Evolutionary conservation across 2,888 invertebrate species (phyloP).

Genomic region (Chouioia cunea): DNA sequence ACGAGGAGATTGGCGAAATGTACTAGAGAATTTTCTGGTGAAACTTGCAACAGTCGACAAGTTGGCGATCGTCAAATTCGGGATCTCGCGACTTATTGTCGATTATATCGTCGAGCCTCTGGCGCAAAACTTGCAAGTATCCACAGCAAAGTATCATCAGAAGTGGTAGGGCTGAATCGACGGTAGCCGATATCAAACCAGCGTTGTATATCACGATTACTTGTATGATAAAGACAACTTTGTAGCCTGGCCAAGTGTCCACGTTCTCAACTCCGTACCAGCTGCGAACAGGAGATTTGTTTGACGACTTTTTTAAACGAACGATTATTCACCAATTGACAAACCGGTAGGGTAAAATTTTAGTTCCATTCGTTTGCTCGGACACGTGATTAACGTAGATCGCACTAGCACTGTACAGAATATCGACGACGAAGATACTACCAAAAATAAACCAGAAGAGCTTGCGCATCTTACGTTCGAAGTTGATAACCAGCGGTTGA

Average conservation of each 20-base stretch:
- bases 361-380: too few species aligned
- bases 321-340: too few species aligned
- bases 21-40: constrained; percentile 1
- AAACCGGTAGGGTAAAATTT: too few species aligned
- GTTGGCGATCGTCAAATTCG: neutral
- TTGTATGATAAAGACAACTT: neutral
- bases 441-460: too few species aligned
- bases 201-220: neutral
- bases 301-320: too few species aligned
- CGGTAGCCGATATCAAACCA: neutral
- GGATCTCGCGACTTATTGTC: too few species aligned
- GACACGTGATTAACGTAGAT: too few species aligned
- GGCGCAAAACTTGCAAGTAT: neutral
- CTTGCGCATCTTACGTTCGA: too few species aligned
- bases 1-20: neutral
- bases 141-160: constrained; percentile 4
- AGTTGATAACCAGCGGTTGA: too few species aligned
- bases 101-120: neutral
- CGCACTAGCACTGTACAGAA: too few species aligned
- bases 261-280: neutral
- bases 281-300: too few species aligned
- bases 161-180: neutral
- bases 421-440: too few species aligned
- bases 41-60: constrained; percentile 1
- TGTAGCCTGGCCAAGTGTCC: neutral